Evolutionary conservation across 2,113 vertebrate genomes (phyloP).

Genomic region (Microtus richardsoni): DNA sequence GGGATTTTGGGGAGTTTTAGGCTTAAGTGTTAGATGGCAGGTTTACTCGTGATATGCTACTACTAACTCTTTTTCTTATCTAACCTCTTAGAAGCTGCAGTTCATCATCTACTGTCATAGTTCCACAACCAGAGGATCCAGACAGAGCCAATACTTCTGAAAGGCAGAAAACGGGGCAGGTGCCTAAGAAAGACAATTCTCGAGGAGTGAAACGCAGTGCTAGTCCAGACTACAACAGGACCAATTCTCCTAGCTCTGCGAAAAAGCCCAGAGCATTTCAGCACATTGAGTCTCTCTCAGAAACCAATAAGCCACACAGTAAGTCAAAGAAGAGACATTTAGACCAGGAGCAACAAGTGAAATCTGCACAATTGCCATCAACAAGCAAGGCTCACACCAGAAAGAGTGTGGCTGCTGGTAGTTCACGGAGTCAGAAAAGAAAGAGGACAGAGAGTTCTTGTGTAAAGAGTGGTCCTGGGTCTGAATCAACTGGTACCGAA

Average conservation of each 20-base stretch:
- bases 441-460: conserved; percentile 96
- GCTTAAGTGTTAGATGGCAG: neutral
- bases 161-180: conserved; percentile 93
- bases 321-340: conserved; percentile 96
- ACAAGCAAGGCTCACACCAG: conserved; percentile 94
- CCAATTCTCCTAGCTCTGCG: conserved; percentile 94
- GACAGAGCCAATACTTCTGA: conserved; percentile 95
- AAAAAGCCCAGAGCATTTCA: conserved; percentile 96
- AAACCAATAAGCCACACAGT: conserved; percentile 91
- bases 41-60: neutral
- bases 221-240: conserved; percentile 95
- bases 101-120: conserved; percentile 93
- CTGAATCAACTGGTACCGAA: conserved; percentile 95
- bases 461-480: conserved; percentile 93
- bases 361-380: conserved; percentile 91
- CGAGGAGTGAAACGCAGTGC: conserved; percentile 96
- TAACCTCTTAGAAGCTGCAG: conserved; percentile 93
- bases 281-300: conserved; percentile 90
- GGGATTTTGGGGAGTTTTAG: conserved; percentile 15
- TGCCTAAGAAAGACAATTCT: conserved; percentile 94
- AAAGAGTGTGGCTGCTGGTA: conserved; percentile 93
- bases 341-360: conserved; percentile 88
- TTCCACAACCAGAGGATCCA: conserved; percentile 93
- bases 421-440: conserved; percentile 95
- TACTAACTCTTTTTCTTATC: conserved; percentile 78